Base-by-base conservation (phyloP, 2,888 invertebrate genomes). In the Mayetiola destructor region DNA sequence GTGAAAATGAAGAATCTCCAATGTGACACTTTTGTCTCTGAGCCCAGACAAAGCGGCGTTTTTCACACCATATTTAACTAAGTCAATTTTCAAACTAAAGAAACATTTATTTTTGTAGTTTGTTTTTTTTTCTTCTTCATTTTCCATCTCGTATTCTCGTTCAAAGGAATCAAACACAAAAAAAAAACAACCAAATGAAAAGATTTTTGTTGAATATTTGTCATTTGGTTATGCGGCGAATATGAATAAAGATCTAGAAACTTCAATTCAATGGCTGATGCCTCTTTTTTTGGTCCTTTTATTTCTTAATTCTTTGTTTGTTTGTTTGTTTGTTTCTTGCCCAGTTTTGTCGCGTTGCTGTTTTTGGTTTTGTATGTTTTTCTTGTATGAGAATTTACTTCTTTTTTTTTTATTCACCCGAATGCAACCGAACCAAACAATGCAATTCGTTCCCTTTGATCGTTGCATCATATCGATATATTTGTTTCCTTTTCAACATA, bases 401-500 rank as follows among this genome's bases (percentile, higher is more conserved):
- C 39, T 3, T 39, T 18, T 8, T 20, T 5, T 12, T 36, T 18
- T 48, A 5, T 48, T 48, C 18, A n/a, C 9, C 16, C 18, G 3
- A 5, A 39, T 9, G 14, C 27, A 5, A n/a, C 2, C 27, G 16
- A 48, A 27, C 27, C 48, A 48, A 16, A 40, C 40, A 40, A 40
- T 40, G 40, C 40, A n/a, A n/a, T n/a, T n/a, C n/a, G n/a, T n/a
- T n/a, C n/a, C n/a, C 21, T 20, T 8, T 48, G 48, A 27, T 48
- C 27, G 48, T 48, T 48, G 27, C 48, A 48, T 48, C 48, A 48
- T n/a, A n/a, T 48, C 48, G 27, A 48, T 27, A 48, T n/a, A 48
- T 48, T 48, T 48, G 48, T n/a, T 9, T n/a, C 48, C 4, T 18
- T n/a, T 48, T 48, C 48, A 48, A 48, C 27, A 27, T n/a, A n/a